Base-by-base conservation (phyloP, 2,888 invertebrate species). In the Drosophila anceps region DNA sequence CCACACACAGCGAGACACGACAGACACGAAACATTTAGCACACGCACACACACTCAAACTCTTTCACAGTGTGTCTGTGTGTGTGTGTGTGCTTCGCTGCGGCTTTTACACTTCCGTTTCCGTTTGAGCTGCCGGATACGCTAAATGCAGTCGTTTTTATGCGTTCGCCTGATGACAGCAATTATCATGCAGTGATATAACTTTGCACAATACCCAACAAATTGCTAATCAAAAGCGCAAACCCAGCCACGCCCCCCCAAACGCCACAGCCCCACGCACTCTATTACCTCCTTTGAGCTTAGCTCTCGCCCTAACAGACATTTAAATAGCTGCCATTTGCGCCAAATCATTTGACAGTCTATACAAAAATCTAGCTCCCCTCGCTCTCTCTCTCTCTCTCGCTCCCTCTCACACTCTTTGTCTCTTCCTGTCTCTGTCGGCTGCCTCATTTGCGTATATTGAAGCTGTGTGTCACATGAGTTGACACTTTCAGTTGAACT, bases 401-500 rank as follows among this genome's bases (percentile, higher is more conserved):
- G 10, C 12, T 27, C 24, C 33, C 9, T 27, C 3, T 44, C 20
- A 9, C 10, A 8, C 12, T 2, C 37, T 7, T 39, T 9, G 0
- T 8, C 9, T 44, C 12, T 20, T 15, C n/a, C 29, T 12, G 15
- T 24, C 37, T 44, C 12, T 20, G n/a, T 31, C 18, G 2, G 35
- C 43, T 27, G 4, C 13, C 60, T 72, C 64, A 81, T 74, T 86
- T 81, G 84, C 68, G 62, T 67, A 44, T 68, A 54, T 51, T 63
- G 68, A 73, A 72, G 81, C 74, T 86, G 79, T 73, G 80, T 76
- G 72, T 73, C 90, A 78, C 79, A 85, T 82, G 90, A 82, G 79
- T 88, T 90, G 91, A 90, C 90, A 89, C 91, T 90, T 90, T 86
- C 91, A 90, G 83, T 90, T 90, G 91, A 90, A 91, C 90, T 82